Conservation (phyloP, 2,797 vertebrate genomes). For the Labroides dimidiatus region DNA sequence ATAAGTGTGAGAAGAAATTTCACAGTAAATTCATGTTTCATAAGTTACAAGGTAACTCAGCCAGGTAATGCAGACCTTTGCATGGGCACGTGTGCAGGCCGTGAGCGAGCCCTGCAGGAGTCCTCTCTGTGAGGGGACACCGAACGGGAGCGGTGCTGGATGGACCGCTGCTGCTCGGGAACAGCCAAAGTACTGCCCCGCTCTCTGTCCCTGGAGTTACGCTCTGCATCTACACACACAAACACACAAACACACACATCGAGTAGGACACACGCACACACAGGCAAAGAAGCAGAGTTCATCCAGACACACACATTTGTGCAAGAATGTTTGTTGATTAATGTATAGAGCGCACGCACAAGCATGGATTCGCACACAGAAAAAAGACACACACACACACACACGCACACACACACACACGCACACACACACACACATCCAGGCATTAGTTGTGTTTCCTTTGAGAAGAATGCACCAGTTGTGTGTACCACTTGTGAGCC, state of each 20-base stretch:
- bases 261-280: constrained; percentile 22
- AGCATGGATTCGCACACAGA: not conserved
- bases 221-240: constrained; percentile 85
- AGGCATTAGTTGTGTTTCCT: constrained; percentile 32
- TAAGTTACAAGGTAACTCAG: not conserved
- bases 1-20: constrained; percentile 7
- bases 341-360: constrained; percentile 14
- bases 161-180: constrained; percentile 92
- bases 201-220: constrained; percentile 92
- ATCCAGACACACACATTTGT: constrained; percentile 19
- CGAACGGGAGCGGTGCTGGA: constrained; percentile 95
- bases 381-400: constrained; percentile 24
- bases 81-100: constrained; percentile 96
- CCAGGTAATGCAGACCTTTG: constrained; percentile 88
- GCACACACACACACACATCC: constrained; percentile 16
- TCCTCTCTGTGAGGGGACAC: constrained; percentile 97
- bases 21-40: constrained; percentile 27
- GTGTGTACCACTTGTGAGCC: constrained; percentile 16
- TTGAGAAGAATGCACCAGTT: constrained; percentile 25
- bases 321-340: constrained; percentile 1
- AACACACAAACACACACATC: constrained; percentile 38
- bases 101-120: constrained; percentile 93
- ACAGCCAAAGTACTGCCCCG: constrained; percentile 91
- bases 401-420: constrained; percentile 20
- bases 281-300: constrained; percentile 2